These are phyloP conservation scores for Thereva unica DNA, from an alignment of 2,888 invertebrate genomes.

Conservation along the genomic window DNA sequence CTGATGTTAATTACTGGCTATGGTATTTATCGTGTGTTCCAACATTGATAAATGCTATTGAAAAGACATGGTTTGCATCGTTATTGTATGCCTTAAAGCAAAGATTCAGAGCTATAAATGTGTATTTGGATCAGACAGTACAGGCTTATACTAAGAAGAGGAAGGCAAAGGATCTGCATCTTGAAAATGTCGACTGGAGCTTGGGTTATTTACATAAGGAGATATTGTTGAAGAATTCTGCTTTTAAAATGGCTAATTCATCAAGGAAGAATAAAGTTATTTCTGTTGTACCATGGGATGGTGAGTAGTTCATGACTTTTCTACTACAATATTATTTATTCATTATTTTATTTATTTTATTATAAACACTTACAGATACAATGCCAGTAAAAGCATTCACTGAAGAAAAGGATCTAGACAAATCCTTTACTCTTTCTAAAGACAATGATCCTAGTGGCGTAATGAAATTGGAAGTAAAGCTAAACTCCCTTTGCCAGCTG, in stretches of 20 bases:
- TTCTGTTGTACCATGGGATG: conserved; percentile 39
- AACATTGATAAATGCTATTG: conserved; percentile 53
- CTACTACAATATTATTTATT: not conserved
- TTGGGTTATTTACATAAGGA: conserved; percentile 43
- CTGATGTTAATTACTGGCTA: not conserved
- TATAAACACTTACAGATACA: conserved; percentile 33
- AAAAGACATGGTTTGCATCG: conserved; percentile 57
- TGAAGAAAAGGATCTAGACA: not conserved
- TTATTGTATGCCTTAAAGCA: conserved; percentile 52
- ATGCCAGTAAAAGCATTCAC: conserved; percentile 26
- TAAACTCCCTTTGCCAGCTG: conserved; percentile 56
- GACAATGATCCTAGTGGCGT: conserved; percentile 50
- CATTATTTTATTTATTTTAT: not conserved
- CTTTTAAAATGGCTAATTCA: conserved; percentile 9
- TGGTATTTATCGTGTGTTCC: conserved; percentile 54
- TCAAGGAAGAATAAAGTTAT: conserved; percentile 38
- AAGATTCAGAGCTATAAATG: conserved; percentile 53
- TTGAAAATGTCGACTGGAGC: conserved; percentile 32
- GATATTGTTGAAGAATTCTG: conserved; percentile 38
- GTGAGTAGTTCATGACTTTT: conserved; percentile 31
- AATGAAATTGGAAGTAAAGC: conserved; percentile 53
- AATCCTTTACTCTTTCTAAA: conserved; percentile 15
- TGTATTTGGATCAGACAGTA: conserved; percentile 43
- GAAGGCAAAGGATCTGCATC: conserved; percentile 25
- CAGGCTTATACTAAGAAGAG: conserved; percentile 48